Evolutionary conservation across 2,797 vertebrate species (phyloP).

Genomic region (Enteromius anoplus): DNA sequence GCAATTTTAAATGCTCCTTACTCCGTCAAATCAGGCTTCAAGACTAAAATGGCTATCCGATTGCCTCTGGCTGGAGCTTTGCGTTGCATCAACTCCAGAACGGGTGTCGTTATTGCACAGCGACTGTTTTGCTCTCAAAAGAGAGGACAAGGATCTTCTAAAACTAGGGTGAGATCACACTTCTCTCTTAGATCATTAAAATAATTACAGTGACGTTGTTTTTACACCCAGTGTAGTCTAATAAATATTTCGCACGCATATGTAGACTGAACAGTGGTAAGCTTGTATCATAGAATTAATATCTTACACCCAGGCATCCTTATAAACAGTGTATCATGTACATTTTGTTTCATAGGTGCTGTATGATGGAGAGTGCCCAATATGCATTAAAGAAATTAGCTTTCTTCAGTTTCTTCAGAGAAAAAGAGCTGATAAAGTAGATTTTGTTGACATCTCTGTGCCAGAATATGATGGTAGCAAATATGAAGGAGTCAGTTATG

Average conservation of each 20-base stretch:
- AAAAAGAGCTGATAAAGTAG: slow-evolving; percentile 56
- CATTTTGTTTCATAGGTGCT: slow-evolving; percentile 63
- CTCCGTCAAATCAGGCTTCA: background rate
- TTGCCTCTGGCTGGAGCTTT: background rate
- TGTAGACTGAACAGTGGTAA: background rate
- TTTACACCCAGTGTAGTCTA: too few species aligned
- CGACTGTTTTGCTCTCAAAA: background rate
- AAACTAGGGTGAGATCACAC: slow-evolving; percentile 3
- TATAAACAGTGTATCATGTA: background rate
- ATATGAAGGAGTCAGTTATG: slow-evolving; percentile 65
- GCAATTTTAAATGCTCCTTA: background rate
- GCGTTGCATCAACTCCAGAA: background rate
- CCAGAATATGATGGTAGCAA: slow-evolving; percentile 65
- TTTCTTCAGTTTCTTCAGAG: slow-evolving; percentile 71
- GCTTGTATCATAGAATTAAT: background rate
- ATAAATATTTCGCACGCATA: background rate
- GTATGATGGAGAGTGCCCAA: slow-evolving; percentile 73
- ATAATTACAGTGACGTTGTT: background rate
- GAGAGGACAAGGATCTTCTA: background rate
- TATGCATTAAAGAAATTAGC: slow-evolving; percentile 72
- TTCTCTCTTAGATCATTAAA: background rate
- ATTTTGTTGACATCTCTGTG: slow-evolving; percentile 70
- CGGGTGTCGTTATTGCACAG: background rate
- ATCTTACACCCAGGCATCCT: background rate
- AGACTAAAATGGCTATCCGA: background rate